These are phyloP conservation scores for Dynastes maya DNA, from an alignment of 2,888 invertebrate genomes.

Conservation along the genomic window DNA sequence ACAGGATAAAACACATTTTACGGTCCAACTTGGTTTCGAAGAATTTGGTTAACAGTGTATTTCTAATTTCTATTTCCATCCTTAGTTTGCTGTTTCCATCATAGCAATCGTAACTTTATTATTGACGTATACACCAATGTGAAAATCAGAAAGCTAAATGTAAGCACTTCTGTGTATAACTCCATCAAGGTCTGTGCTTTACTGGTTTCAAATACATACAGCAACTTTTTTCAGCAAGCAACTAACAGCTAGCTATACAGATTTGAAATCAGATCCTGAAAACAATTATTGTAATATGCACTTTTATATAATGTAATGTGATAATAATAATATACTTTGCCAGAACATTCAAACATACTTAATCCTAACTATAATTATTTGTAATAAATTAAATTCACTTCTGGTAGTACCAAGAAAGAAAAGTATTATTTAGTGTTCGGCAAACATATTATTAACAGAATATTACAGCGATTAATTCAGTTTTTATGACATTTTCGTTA, in stretches of 20 bases:
- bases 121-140: no score
- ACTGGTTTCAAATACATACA: no score
- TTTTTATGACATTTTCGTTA: constrained; percentile 43
- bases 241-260: background rate
- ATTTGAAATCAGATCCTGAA: background rate
- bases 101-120: no score
- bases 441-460: constrained; percentile 40
- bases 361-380: constrained; percentile 31
- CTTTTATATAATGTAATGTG: constrained; percentile 27
- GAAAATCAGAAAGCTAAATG: no score
- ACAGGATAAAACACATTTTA: no score
- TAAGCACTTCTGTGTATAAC: no score
- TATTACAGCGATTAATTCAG: constrained; percentile 43
- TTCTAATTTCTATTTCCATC: no score
- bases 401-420: constrained; percentile 21
- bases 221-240: no score
- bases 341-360: constrained; percentile 8
- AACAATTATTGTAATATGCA: background rate
- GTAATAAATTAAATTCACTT: constrained; percentile 26
- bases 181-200: no score
- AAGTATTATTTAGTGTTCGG: constrained; percentile 24
- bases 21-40: no score
- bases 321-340: constrained; percentile 30
- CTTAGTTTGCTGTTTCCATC: no score
- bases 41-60: no score